Evolutionary conservation across 2,888 invertebrate genomes (phyloP).

Genomic region (Operophtera brumata): DNA sequence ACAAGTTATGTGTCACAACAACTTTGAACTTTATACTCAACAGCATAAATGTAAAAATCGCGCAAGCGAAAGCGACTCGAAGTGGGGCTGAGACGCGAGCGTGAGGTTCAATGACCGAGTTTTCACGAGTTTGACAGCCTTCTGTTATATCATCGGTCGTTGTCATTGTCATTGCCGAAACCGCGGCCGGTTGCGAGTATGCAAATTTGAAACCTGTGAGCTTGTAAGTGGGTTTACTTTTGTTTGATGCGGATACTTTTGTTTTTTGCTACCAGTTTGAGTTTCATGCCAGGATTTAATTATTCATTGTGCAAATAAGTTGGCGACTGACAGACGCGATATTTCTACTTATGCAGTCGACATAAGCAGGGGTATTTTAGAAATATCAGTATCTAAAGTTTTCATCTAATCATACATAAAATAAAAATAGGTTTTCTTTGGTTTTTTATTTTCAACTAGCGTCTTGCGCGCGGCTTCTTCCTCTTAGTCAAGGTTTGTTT

Average conservation of each 20-base stretch:
- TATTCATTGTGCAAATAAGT: not conserved
- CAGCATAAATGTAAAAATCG: conserved; percentile 65
- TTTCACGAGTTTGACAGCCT: conserved; percentile 80
- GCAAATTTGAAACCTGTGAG: conserved; percentile 63
- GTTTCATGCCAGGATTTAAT: conserved; percentile 28
- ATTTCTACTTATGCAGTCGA: too few species aligned
- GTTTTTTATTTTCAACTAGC: too few species aligned
- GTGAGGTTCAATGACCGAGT: conserved; percentile 79
- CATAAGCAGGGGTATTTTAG: too few species aligned
- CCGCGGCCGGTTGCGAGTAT: conserved; percentile 47
- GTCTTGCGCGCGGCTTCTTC: too few species aligned
- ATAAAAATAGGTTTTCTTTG: too few species aligned
- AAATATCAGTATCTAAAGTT: too few species aligned
- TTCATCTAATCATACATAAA: too few species aligned
- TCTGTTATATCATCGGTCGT: conserved; percentile 79
- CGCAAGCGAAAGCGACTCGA: conserved; percentile 64
- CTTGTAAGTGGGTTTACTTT: conserved; percentile 53
- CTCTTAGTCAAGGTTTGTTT: too few species aligned
- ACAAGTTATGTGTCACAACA: conserved; percentile 34
- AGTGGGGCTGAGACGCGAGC: conserved; percentile 58
- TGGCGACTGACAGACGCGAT: too few species aligned
- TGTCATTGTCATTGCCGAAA: conserved; percentile 82
- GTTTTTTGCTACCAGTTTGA: conserved; percentile 39
- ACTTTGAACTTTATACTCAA: conserved; percentile 62
- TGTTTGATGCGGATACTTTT: conserved; percentile 39